Base-by-base conservation (phyloP, 2,113 vertebrate genomes). In the Aramus guarauna region DNA sequence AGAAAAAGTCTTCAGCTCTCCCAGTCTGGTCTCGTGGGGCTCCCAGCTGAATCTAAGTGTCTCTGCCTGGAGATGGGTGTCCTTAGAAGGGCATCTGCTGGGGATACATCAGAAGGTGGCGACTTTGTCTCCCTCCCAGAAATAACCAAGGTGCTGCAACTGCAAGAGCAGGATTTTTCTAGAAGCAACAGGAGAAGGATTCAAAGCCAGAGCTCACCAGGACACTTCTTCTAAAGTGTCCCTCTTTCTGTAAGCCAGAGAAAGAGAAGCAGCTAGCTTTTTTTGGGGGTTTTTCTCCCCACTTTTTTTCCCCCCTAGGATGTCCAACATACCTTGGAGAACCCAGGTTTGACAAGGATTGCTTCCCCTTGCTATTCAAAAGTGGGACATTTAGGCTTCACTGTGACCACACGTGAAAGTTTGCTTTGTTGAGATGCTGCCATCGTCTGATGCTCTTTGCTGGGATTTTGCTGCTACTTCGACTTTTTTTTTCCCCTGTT, bases 271-370 rank as follows among this genome's bases (percentile, higher is more conserved):
- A 41, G 15, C 5, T 63, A 32, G 15, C 2, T 4, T 15, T 5
- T 43, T 26, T n/a, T 7, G 34, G 2, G 2, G 2, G 6, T 26
- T 22, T 13, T 14, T 3, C 34, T 45, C 26, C 1, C 1, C 9
- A 2, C 5, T 9, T 15, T 9, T 22, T 8, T 10, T 9, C 20
- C n/a, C 27, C 6, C 0, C 27, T 29, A 24, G 21, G 22, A 37
- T 17, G 2, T 15, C 27, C 4, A 2, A 12, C 17, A 3, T 9
- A 29, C 21, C 37, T 52, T 59, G 53, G 24, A 30, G 48, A 94
- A 68, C 34, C 8, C 39, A 76, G 16, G 9, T 58, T 73, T 85
- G 56, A 45, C 13, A 77, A 32, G 9, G n/a, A 37, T 59, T 73
- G 13, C 26, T 74, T 81, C 41, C n/a, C 20, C 13, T 22, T 11